Evolutionary conservation across 2,797 vertebrate species (phyloP).

Genomic region (Orientallactaga sibirica): DNA sequence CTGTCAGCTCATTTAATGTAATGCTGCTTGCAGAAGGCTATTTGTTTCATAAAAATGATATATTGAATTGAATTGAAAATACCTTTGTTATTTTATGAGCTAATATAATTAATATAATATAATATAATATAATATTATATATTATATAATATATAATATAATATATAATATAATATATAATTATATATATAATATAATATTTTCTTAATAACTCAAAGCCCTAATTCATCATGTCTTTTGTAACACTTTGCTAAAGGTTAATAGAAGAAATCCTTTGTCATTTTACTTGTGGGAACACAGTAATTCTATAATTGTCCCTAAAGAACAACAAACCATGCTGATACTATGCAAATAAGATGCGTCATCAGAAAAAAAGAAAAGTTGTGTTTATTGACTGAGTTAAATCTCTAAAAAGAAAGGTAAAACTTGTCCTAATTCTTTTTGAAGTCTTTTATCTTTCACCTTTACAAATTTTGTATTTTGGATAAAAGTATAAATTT

Average conservation of each 20-base stretch:
- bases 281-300: slow-evolving; percentile 64
- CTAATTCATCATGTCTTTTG: slow-evolving; percentile 69
- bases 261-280: slow-evolving; percentile 66
- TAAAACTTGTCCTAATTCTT: slow-evolving; percentile 73
- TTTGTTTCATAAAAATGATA: slow-evolving; percentile 41
- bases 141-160: not conserved
- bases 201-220: slow-evolving; percentile 50
- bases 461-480: slow-evolving; percentile 42
- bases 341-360: slow-evolving; percentile 80
- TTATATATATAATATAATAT: not conserved
- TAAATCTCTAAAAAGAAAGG: slow-evolving; percentile 58
- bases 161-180: not conserved
- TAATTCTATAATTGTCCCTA: slow-evolving; percentile 79
- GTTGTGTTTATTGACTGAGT: slow-evolving; percentile 51
- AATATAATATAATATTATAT: no score
- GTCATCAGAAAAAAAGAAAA: slow-evolving; percentile 77
- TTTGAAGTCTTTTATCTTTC: slow-evolving; percentile 55
- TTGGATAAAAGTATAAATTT: slow-evolving; percentile 65
- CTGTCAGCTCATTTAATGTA: not conserved
- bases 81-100: slow-evolving; percentile 25
- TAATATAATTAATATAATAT: no score
- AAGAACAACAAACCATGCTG: slow-evolving; percentile 73
- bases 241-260: slow-evolving; percentile 63
- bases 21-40: not conserved
- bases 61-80: slow-evolving; percentile 44